phyloP scores from a whole-genome alignment of 2,888 invertebrate species.

The Philaethria dido region DNA sequence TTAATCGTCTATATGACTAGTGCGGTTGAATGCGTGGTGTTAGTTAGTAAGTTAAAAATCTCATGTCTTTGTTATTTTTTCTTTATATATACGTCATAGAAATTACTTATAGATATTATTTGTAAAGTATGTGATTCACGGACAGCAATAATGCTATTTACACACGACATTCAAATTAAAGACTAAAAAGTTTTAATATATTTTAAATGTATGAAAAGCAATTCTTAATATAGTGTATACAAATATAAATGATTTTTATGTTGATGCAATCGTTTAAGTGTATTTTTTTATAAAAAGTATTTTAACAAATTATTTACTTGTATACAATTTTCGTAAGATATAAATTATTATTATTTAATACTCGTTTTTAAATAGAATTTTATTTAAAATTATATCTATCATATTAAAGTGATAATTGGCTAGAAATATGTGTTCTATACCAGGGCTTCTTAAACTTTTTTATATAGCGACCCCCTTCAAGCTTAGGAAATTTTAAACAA shows the following conservation, averaged over 20 bases:
- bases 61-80: conserved; percentile 6
- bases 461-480: too few species aligned
- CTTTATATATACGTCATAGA: neutral
- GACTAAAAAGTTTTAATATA: neutral
- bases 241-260: neutral
- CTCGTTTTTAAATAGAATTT: neutral
- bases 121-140: conserved; percentile 4
- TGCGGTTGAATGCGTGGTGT: neutral
- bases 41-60: conserved; percentile 10
- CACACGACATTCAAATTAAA: neutral
- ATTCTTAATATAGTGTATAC: neutral
- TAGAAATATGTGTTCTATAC: neutral
- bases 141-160: conserved; percentile 15
- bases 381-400: too few species aligned
- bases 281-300: conserved; percentile 1
- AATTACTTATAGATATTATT: conserved; percentile 9
- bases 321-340: neutral
- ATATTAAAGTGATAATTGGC: conserved; percentile 5
- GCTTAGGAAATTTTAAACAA: too few species aligned
- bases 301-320: conserved; percentile 4
- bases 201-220: neutral
- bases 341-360: neutral
- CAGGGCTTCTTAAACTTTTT: too few species aligned
- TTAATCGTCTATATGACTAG: neutral
- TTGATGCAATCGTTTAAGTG: conserved; percentile 8